phyloP scores from a whole-genome alignment of 2,888 invertebrate species.

The Athetis lepigone region DNA sequence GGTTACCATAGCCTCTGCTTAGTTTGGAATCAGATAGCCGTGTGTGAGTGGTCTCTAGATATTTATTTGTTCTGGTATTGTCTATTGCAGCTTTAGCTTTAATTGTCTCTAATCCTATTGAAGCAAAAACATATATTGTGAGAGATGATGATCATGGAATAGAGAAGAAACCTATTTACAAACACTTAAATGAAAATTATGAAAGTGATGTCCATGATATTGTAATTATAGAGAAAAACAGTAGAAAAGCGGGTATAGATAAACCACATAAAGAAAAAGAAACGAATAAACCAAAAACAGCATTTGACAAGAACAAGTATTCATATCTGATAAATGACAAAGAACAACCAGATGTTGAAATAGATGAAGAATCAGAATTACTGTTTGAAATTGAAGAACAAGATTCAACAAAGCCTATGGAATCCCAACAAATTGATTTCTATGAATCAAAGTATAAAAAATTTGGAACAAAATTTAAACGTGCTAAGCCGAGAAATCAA shows the following conservation, averaged over 20 bases:
- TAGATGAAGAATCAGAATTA: not conserved
- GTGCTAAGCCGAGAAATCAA: too few species aligned
- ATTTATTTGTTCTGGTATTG: too few species aligned
- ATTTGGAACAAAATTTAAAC: too few species aligned
- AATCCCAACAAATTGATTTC: not conserved
- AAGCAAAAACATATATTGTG: not conserved
- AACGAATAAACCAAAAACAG: not conserved
- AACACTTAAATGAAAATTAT: not conserved
- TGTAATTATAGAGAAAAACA: not conserved
- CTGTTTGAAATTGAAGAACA: not conserved
- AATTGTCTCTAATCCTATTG: not conserved
- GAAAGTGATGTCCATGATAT: not conserved
- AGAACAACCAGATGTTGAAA: not conserved
- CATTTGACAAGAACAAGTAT: too few species aligned
- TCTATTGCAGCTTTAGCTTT: slow-evolving; percentile 17
- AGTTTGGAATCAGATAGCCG: too few species aligned
- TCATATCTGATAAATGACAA: too few species aligned
- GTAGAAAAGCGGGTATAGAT: not conserved
- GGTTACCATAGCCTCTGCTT: too few species aligned
- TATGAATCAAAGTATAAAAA: too few species aligned
- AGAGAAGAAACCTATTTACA: not conserved
- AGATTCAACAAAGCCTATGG: not conserved
- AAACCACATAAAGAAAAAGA: not conserved
- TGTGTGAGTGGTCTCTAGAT: too few species aligned
- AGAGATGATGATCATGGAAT: too few species aligned